Base-by-base conservation (phyloP, 2,888 invertebrate genomes). In the Cryptus armator region DNA sequence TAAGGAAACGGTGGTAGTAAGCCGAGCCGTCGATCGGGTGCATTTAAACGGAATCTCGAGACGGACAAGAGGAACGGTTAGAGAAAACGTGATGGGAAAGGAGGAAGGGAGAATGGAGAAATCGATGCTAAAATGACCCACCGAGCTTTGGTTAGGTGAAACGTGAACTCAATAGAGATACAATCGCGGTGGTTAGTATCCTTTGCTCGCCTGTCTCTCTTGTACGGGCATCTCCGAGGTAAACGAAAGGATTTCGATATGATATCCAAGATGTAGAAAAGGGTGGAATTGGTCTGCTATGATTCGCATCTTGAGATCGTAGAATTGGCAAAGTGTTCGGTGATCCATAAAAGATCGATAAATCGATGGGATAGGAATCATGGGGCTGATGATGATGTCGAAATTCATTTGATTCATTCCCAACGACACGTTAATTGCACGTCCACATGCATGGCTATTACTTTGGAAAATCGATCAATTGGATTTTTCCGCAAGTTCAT, bases 21-120 rank as follows among this genome's bases (percentile, higher is more conserved):
- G 56, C 56, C 16, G 19, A 56, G 6, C 56, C 56, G 43, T 66
- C 43, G 66, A 66, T 43, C 66, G 43, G 66, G 43, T 43, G 43
- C 66, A 66, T 66, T 66, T 66, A 66, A 37, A 43, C 66, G 66
- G 66, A 66, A 66, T 66, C 66, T 43, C 66, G 43, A 66, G 66
- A 66, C 43, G 12, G 66, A 66, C 66, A 66, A 43, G 66, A 66
- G 43, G 19, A 19, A 43, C 43, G 43, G 43, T 43, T 32, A 14
- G 16, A 43, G 66, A 37, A 16, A 43, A 66, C 43, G 66, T 10
- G 12, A 43, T 43, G 66, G 16, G 4, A 19, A n/a, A 4, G 56
- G 19, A 16, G 37, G 43, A 10, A 16, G 66, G 43, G 37, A 16
- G 32, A 66, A 66, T 10, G 9, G 43, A 43, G 37, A 66, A 43